Base-by-base conservation (phyloP, 2,888 invertebrate species). In the Rhingia rostrata region DNA sequence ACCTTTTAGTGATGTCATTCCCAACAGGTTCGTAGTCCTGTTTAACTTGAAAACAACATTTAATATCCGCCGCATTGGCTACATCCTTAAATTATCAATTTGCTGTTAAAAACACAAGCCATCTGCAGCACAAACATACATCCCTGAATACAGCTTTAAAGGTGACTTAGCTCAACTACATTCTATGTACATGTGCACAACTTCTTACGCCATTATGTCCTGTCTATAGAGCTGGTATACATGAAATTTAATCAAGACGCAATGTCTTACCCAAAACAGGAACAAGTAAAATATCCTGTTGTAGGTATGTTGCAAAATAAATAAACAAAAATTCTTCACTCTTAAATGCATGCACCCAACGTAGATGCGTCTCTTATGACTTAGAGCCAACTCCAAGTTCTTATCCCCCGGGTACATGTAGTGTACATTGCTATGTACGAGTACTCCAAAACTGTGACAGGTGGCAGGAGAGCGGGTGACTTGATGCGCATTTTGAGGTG, bases 401-500 rank as follows among this genome's bases (percentile, higher is more conserved):
- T 51, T 51, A 53, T 73, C 60, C 51, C 4, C 35, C 5, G 6
- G 9, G 4, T 4, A 10, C 33, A 12, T 54, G 32, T 43, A 9
- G 35, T 30, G 30, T n/a, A 14, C 66, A n/a, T 33, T 6, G 9
- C 22, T 73, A n/a, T 33, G 30, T 10, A 22, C 22, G 22, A 6
- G 14, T 10, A 45, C 37, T 7, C 39, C 41, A 37, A 33, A 41
- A 32, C 14, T 47, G 53, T 45, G 7, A 53, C 35, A 60, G 35
- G 61, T 67, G 30, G 45, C 32, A 35, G 61, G n/a, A 33, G 6
- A 7, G 6, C 32, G 47, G 49, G 35, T 58, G 73, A 54, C 73
- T 73, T 54, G 47, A 61, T 74, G 70, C 66, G 47, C 72, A 66
- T 60, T 60, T 70, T 54, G 54, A 77, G 82, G 77, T 82, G 82